phyloP scores from a whole-genome alignment of 2,888 invertebrate genomes.

The Encarsia formosa region DNA sequence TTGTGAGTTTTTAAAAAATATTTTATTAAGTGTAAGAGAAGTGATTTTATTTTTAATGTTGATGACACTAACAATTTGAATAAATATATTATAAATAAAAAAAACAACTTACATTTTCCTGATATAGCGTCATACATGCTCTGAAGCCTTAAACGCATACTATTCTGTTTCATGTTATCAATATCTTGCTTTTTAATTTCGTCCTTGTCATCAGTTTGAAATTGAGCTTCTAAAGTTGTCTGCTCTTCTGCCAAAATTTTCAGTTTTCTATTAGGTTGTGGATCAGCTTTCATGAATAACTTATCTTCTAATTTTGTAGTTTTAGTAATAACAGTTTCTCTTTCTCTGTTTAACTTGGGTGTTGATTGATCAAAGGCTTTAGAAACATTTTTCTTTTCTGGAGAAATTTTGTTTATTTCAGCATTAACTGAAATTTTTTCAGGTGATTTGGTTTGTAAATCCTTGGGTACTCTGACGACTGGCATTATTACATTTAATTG shows the following conservation, averaged over 20 bases:
- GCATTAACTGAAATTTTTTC: constrained; percentile 2
- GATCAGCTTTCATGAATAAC: constrained; percentile 47
- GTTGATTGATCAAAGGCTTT: background rate
- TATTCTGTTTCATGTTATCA: constrained; percentile 46
- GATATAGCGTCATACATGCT: constrained; percentile 50
- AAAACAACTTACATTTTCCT: constrained; percentile 46
- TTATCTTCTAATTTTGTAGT: constrained; percentile 33
- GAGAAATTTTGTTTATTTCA: background rate
- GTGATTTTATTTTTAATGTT: too few relatives aligned
- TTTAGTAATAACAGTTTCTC: background rate
- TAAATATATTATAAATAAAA: too few relatives aligned
- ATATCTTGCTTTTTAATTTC: constrained; percentile 49
- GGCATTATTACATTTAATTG: constrained; percentile 20
- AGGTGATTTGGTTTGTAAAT: background rate
- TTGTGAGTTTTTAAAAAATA: too few relatives aligned
- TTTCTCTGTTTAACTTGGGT: constrained; percentile 4
- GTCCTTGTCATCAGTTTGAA: constrained; percentile 40
- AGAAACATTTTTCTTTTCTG: background rate
- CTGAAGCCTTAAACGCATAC: constrained; percentile 45
- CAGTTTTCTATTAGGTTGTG: constrained; percentile 42
- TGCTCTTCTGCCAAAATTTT: constrained; percentile 43
- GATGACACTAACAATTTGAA: too few relatives aligned
- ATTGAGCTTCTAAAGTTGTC: constrained; percentile 37
- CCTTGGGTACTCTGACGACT: background rate
- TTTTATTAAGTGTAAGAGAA: too few relatives aligned